phyloP scores from a whole-genome alignment of 2,113 vertebrate species.

The Himantopus leucocephalus region DNA sequence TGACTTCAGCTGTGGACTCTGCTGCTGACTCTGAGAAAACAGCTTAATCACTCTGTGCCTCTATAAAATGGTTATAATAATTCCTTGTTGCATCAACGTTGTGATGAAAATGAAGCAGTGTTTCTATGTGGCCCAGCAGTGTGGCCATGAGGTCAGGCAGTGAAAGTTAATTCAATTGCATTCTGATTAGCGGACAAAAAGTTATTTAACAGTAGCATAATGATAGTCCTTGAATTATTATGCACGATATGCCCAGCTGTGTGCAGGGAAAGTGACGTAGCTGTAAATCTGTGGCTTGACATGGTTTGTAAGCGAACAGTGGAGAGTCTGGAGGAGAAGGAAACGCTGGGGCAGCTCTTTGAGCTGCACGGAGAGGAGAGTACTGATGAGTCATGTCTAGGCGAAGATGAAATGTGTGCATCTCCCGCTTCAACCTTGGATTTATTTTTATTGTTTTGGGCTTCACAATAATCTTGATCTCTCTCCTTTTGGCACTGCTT shows the following conservation, averaged over 20 bases:
- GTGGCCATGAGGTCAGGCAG: neutral
- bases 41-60: neutral
- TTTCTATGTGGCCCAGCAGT: neutral
- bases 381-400: constrained; percentile 13
- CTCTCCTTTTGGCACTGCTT: neutral
- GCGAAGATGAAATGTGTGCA: neutral
- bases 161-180: neutral
- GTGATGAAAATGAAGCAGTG: neutral
- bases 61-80: neutral
- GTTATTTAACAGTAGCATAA: neutral
- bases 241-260: neutral
- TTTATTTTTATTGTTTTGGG: constrained; percentile 5
- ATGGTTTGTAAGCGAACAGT: neutral
- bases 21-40: neutral
- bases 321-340: neutral
- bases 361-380: neutral
- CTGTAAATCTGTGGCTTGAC: neutral
- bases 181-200: neutral
- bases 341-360: neutral
- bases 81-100: neutral
- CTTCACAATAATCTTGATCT: neutral
- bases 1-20: neutral
- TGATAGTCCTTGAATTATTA: neutral
- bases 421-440: neutral
- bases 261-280: neutral